These are phyloP conservation scores for Dendrolimus punctatus DNA, from an alignment of 1,140 invertebrate genomes.

Conservation along the genomic window DNA sequence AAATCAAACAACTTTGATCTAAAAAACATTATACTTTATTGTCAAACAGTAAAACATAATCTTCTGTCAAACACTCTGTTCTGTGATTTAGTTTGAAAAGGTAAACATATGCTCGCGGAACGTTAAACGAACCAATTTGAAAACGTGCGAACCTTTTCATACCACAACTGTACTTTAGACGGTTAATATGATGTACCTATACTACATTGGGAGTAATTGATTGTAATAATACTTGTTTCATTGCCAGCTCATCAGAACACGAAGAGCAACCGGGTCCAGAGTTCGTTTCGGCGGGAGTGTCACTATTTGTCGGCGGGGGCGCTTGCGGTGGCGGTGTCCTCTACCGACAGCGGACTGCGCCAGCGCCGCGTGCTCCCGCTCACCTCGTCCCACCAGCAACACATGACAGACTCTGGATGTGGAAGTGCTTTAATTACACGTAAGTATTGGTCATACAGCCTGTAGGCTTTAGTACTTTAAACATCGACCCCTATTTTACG, in stretches of 20 bases:
- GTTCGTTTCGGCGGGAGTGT: slow-evolving; percentile 75
- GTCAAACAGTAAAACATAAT: too few relatives aligned
- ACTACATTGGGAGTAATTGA: too few relatives aligned
- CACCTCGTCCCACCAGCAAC: slow-evolving; percentile 67
- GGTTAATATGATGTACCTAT: not conserved
- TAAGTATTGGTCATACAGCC: slow-evolving; percentile 44
- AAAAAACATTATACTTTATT: too few relatives aligned
- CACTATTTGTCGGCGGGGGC: slow-evolving; percentile 70
- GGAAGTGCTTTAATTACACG: slow-evolving; percentile 79
- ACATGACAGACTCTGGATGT: slow-evolving; percentile 75
- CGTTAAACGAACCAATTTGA: too few relatives aligned
- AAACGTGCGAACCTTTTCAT: too few relatives aligned
- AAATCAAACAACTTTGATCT: too few relatives aligned
- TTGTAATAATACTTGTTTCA: not conserved
- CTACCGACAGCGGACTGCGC: slow-evolving; percentile 66
- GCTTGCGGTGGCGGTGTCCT: slow-evolving; percentile 67
- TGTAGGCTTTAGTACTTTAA: not conserved
- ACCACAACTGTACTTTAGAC: not conserved
- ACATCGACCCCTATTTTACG: not conserved
- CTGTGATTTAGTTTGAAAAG: too few relatives aligned
- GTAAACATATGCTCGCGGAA: too few relatives aligned
- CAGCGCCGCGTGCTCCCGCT: slow-evolving; percentile 48
- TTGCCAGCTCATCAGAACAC: slow-evolving; percentile 35
- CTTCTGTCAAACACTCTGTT: too few relatives aligned
- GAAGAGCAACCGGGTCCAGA: slow-evolving; percentile 68